A percentile compares a stretch with the other conserved stretches of the same genome.
These are phyloP conservation scores for Drosophila mulleri DNA, from an alignment of 2,888 invertebrate species.

Conservation along the genomic window DNA sequence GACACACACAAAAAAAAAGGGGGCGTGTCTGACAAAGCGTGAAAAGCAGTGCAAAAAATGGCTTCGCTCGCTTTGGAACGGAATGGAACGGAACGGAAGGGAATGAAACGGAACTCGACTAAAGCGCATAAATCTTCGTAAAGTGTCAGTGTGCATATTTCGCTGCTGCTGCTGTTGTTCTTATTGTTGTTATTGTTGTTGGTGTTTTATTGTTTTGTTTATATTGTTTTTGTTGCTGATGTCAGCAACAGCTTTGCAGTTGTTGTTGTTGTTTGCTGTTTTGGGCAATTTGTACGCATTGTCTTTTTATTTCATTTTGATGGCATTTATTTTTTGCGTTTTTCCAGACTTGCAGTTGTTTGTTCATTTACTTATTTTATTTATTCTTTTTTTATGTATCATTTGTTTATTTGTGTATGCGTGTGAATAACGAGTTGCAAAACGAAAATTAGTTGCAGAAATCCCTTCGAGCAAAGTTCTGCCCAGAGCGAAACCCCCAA, in stretches of 20 bases:
- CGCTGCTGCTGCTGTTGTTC: slow-evolving; percentile 41
- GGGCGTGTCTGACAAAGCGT: slow-evolving; percentile 23
- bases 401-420: slow-evolving; percentile 60
- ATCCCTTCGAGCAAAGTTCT: slow-evolving; percentile 6
- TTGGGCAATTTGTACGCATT: slow-evolving; percentile 76
- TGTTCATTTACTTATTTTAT: slow-evolving; percentile 58
- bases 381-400: slow-evolving; percentile 50
- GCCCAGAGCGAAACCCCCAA: slow-evolving; percentile 4
- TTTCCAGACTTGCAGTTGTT: slow-evolving; percentile 33
- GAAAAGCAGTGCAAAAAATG: slow-evolving; percentile 53
- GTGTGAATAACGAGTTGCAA: slow-evolving; percentile 67
- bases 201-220: slow-evolving; percentile 36
- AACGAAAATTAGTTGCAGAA: slow-evolving; percentile 74
- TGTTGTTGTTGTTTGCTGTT: slow-evolving; percentile 44
- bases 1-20: not conserved
- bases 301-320: slow-evolving; percentile 55
- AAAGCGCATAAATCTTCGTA: slow-evolving; percentile 80
- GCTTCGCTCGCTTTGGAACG: slow-evolving; percentile 49
- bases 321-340: slow-evolving; percentile 37
- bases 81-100: slow-evolving; percentile 22
- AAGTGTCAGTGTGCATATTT: slow-evolving; percentile 79
- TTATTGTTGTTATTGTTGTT: slow-evolving; percentile 21
- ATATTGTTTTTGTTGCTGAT: slow-evolving; percentile 50
- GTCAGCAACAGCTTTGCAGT: slow-evolving; percentile 64
- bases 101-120: slow-evolving; percentile 63